Evolutionary conservation across 1,140 invertebrate species (phyloP), one percentile per base, ranked within the genome.

Genomic region (Lamellibrachia luymesi): DNA sequence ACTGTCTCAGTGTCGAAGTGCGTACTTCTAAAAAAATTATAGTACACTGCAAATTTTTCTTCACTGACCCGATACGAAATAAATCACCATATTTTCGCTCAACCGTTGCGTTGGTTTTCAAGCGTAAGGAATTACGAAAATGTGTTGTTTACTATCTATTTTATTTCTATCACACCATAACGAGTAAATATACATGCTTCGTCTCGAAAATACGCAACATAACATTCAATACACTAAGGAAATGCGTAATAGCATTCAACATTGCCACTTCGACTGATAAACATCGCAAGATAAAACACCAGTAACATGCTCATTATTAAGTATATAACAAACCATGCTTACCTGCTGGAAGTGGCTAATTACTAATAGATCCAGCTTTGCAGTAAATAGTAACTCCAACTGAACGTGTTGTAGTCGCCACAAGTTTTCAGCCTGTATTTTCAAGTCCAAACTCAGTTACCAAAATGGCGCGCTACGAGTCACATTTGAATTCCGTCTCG

Each of bases 371-470:
- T 80, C 64, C 64, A 80, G 64, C 64, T 80, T 80, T 80, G 64
- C 64, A 80, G 64, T 80, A 80, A 80, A 6, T 80, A 80, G 13
- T 80, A 80, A 80, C 64, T 80, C 64, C 64, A 80, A 80, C 64
- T 80, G 64, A 80, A 80, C 64, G 64, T 80, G 64, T 80, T 80
- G 64, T 80, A 80, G 64, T 80, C 64, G 64, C 64, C 64, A 80
- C 64, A 80, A 80, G 64, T 80, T 17, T 80, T 10, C 64, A 80
- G 64, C 13, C 64, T 80, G 64, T 80, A 80, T 80, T 80, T 80
- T 80, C 64, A 80, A 80, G 64, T 80, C 64, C 64, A 80, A 80
- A 80, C 64, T 80, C 64, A 80, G 64, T 80, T 80, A 80, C 64
- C 64, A 80, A 80, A 80, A 80, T 80, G 64, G 64, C 64, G 64